Base-by-base conservation (phyloP, 2,888 invertebrate genomes). In the Aquatica leii region DNA sequence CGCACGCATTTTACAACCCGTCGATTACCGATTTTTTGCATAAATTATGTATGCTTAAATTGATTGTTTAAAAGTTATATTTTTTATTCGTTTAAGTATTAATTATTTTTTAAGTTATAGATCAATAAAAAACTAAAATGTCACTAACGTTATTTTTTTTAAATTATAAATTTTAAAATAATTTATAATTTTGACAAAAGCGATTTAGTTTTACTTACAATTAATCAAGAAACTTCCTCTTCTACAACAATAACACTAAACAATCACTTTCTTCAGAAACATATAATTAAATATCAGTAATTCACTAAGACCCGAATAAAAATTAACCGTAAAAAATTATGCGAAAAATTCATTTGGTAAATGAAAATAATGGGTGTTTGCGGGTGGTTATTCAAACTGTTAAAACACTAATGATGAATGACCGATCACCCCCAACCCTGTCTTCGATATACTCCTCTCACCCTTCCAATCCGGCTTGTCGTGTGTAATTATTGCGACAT, bases 401-500 rank as follows among this genome's bases (percentile, higher is more conserved):
- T 77, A 73, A 76, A 76, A 77, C 74, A 73, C 69, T 73, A 69
- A 62, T 68, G 65, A 71, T 73, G 75, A 76, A 73, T 77, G 78
- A 76, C 77, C 76, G 76, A 75, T 75, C 76, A 76, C 76, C 76
- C 76, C 72, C 74, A 72, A 69, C 72, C 70, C 71, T 66, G 65
- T 66, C 69, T 66, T 71, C 18, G 18, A 20, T 46, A 65, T 64
- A 69, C 67, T 67, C 75, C 69, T 71, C 72, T 65, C 73, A 68
- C 76, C 71, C 75, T 70, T 70, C 65, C 69, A 66, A 49, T 62
- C 57, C 61, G 68, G 75, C 76, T 76, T 78, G 77, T 76, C 77
- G 73, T 75, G 74, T 77, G 72, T 76, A 71, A 74, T 74, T 77
- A 56, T 43, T 52, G 35, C 11, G 12, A 17, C 43, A 43, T 43